Base-by-base conservation (phyloP, 2,888 invertebrate genomes). In the Girardia tigrina region DNA sequence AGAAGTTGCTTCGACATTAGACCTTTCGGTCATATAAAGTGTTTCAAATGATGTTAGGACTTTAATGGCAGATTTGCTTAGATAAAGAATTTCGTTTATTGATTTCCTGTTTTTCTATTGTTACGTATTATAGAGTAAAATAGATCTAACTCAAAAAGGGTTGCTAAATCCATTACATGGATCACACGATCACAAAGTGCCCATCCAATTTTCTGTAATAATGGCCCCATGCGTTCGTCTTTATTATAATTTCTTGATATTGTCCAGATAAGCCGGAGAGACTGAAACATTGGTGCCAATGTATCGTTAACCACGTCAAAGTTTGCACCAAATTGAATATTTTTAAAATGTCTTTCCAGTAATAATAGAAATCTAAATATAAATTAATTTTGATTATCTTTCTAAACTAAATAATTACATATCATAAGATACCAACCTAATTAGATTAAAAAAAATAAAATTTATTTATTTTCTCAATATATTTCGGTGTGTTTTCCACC, bases 241-340 rank as follows among this genome's bases (percentile, higher is more conserved):
- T 86, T 88, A 77, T 90, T 89, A 82, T 90, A 94, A 80, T 91
- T 90, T 73, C 88, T 86, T 0, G 92, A 93, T 74, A 93, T 87
- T 73, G 92, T 89, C 93, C 94, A 94, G 81, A 93, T 90, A 87
- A 92, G 90, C 79, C 90, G 89, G 42, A 94, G 84, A 0, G 91
- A 90, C 78, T 91, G 90, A 86, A 92, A 90, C 78, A 93, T 85
- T 76, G 89, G 88, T 0, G 90, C 90, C 27, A 94, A 87, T 2
- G 89, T 87, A 56, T 90, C 88, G 16, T 88, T 87, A 26, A 92
- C 89, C 81, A 88, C 88, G 76, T 78, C 88, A 86, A 74, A 73
- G 70, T 74, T 74, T 26, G 27, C 20, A 23, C 74, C 74, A 42
- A 74, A 74, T n/a, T 69, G 56, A 26, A 74, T 20, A 42, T 74